Conservation (phyloP, 2,888 invertebrate genomes). For the Encarsia formosa region DNA sequence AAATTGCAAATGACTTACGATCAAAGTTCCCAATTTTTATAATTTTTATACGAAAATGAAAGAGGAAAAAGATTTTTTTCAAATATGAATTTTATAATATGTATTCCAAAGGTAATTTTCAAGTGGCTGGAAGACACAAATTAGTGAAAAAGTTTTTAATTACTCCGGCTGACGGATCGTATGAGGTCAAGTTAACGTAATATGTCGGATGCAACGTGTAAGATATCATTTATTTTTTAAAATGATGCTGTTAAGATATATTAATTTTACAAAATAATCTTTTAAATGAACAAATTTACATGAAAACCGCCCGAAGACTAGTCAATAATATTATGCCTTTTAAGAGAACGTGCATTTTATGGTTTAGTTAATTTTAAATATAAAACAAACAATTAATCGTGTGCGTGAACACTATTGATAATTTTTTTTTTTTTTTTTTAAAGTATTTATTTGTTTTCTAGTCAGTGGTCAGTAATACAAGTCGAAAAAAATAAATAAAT, state of each 20-base stretch:
- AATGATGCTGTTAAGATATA: background rate
- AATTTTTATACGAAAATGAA: too few species aligned
- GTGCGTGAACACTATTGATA: background rate
- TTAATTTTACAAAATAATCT: background rate
- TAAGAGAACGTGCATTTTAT: too few species aligned
- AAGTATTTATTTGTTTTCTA: slow-evolving; percentile 21
- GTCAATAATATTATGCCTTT: slow-evolving; percentile 17
- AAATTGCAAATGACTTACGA: too few species aligned
- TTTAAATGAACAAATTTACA: slow-evolving; percentile 1
- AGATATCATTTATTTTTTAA: slow-evolving; percentile 9
- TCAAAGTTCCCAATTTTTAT: too few species aligned
- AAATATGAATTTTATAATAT: too few species aligned
- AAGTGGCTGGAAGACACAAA: too few species aligned
- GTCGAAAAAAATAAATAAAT: too few species aligned
- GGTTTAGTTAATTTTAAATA: too few species aligned
- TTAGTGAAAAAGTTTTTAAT: too few species aligned
- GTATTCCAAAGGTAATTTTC: too few species aligned
- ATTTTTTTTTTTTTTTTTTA: slow-evolving; percentile 3
- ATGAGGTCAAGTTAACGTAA: background rate
- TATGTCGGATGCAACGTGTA: background rate
- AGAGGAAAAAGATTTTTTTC: too few species aligned
- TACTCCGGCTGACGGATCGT: background rate
- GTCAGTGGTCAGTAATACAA: slow-evolving; percentile 14
- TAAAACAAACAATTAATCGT: background rate
- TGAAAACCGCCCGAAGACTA: too few species aligned